A percentile compares a stretch with the other conserved stretches of the same genome.
Conservation (phyloP, 92 coral and sea anemone genomes). For the Palythoa caribaeorum region DNA sequence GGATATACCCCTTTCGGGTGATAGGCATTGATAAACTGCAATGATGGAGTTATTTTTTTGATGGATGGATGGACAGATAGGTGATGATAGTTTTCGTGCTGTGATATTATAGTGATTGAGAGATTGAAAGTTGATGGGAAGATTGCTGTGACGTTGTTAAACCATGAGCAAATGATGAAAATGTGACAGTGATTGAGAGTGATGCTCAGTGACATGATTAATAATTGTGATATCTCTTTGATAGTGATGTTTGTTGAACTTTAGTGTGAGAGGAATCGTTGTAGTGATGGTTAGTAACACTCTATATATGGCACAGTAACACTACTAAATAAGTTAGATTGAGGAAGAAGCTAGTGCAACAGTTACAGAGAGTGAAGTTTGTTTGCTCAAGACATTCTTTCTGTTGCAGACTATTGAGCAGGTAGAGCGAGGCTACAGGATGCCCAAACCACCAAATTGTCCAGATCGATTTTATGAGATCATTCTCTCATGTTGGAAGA, state of each 20-base stretch:
- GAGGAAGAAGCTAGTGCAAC: neutral
- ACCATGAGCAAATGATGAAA: neutral
- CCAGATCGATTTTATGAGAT: constrained; percentile 86
- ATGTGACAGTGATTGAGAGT: neutral
- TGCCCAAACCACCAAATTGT: constrained; percentile 88
- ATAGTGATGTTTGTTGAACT: neutral
- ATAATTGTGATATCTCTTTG: neutral
- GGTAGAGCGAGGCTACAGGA: constrained; percentile 91
- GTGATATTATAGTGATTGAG: neutral
- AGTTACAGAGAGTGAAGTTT: neutral
- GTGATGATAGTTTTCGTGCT: neutral
- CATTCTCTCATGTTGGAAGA: constrained; percentile 91
- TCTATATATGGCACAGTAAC: neutral
- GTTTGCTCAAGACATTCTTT: neutral
- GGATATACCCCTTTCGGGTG: too few species aligned
- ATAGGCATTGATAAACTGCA: too few species aligned
- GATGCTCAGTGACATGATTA: neutral
- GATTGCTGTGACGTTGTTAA: too few species aligned
- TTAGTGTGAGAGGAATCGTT: neutral
- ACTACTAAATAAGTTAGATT: too few species aligned
- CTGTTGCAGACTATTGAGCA: constrained; percentile 80
- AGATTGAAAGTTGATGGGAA: neutral
- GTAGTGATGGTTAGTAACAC: neutral
- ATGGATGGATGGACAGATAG: neutral
- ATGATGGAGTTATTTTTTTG: neutral